These are phyloP conservation scores for Clamator glandarius DNA, from an alignment of 2,797 vertebrate genomes.

Conservation along the genomic window DNA sequence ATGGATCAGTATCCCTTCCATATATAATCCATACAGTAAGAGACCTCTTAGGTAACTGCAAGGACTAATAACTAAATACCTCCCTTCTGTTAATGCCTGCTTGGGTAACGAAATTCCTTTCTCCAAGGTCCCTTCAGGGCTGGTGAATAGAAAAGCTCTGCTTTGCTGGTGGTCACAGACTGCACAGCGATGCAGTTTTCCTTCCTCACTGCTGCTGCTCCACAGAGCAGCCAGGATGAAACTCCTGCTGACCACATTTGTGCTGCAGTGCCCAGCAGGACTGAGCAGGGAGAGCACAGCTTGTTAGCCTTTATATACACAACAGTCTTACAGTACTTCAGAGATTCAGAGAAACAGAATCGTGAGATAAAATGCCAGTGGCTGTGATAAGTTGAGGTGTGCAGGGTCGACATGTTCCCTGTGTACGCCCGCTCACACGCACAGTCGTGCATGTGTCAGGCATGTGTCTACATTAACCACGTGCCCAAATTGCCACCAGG, in stretches of 20 bases:
- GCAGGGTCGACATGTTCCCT: not conserved
- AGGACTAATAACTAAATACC: not conserved
- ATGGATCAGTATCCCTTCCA: not conserved
- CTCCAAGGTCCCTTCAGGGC: not conserved
- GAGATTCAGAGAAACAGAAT: not conserved
- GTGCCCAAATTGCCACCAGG: not conserved
- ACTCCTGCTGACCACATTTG: accelerated
- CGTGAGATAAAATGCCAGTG: not conserved
- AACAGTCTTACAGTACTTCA: not conserved
- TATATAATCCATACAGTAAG: not conserved
- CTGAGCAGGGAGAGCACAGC: not conserved
- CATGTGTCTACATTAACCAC: accelerated
- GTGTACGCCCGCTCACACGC: not conserved
- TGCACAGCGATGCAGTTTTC: not conserved
- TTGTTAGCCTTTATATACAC: not conserved
- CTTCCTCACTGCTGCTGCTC: not conserved
- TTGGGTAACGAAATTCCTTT: not conserved
- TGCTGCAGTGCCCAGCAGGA: not conserved
- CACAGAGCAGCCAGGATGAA: not conserved
- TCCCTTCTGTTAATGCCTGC: not conserved
- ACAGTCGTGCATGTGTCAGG: accelerated
- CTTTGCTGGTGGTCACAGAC: not conserved
- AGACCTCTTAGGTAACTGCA: not conserved
- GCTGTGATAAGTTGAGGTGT: not conserved
- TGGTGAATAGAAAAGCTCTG: not conserved